Conservation (phyloP, 2,888 invertebrate genomes). For the Leptogaster cylindrica region DNA sequence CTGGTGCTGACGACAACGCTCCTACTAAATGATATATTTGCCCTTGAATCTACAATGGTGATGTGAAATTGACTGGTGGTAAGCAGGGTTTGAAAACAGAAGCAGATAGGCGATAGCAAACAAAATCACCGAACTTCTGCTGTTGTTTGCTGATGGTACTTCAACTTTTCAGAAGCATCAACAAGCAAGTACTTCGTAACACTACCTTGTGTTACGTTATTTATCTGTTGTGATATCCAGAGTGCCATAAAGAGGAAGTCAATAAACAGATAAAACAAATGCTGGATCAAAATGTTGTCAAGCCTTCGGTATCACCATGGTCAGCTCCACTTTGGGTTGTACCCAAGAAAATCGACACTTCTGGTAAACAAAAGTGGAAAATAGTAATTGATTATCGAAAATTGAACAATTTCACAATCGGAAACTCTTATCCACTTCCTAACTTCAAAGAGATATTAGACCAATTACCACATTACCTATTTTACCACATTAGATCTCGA, state of each 20-base stretch:
- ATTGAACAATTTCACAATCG: conserved; percentile 46
- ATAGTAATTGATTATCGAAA: conserved; percentile 47
- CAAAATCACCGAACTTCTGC: too few species aligned
- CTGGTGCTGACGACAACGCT: too few species aligned
- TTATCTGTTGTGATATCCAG: too few species aligned
- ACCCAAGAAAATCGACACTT: conserved; percentile 45
- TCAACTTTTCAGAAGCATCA: too few species aligned
- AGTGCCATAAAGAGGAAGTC: conserved; percentile 39
- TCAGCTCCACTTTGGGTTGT: conserved; percentile 48
- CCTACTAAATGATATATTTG: too few species aligned
- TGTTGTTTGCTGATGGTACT: too few species aligned
- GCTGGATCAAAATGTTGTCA: conserved; percentile 15
- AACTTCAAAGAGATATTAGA: conserved; percentile 46
- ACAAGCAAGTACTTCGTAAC: too few species aligned
- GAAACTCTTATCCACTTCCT: conserved; percentile 51
- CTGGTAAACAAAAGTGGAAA: conserved; percentile 46
- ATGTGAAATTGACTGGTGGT: too few species aligned
- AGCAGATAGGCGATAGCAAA: too few species aligned
- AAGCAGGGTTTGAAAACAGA: too few species aligned
- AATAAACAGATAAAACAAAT: conserved; percentile 6
- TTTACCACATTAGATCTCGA: conserved; percentile 46
- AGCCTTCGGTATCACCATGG: conserved; percentile 44
- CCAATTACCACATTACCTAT: conserved; percentile 42
- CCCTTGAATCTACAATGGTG: too few species aligned
- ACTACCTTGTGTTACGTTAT: too few species aligned